Evolutionary conservation across 2,113 vertebrate species (phyloP), one percentile per base, ranked within the genome.

Genomic region (Jaculus jaculus): DNA sequence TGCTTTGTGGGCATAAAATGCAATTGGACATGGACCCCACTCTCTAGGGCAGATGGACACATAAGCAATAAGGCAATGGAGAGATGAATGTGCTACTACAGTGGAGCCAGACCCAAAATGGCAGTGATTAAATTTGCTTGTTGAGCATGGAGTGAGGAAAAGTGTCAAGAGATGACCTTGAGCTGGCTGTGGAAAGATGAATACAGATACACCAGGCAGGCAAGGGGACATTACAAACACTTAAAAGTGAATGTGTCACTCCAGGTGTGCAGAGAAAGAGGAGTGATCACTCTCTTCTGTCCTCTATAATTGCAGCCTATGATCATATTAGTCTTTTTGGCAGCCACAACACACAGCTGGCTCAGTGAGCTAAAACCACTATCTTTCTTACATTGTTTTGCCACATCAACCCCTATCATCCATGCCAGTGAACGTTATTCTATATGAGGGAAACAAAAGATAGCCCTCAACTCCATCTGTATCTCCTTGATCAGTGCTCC

Each of bases 271-370:
- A 58, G 42, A 79, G 51, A 90, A 92, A 77, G n/a, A 87, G 81
- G 54, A 85, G 84, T 26, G 71, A 75, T 72, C 21, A 0, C 58
- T 95, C 73, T 84, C 69, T 86, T 72, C 60, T 65, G 8, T 77
- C 69, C 66, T 93, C 69, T 90, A 1, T 90, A 84, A 95, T 88
- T 93, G 79, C 30, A 88, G 30, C 18, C 94, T 88, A 65, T 60
- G 60, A 92, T 89, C 84, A 66, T 74, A 94, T 96, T 93, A 68
- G 80, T 94, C 87, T 95, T 94, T 93, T 80, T 93, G 88, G 94
- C 94, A 97, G 71, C 37, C 83, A 86, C 85, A 85, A 66, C n/a
- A 63, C 93, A 93, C 88, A 90, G 85, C 92, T 86, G 92, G 88
- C 79, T 95, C 71, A 13, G 65, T 91, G 65, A 87, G 60, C 69